These are phyloP conservation scores for Sweltsa coloradensis DNA, from an alignment of 1,140 invertebrate species.

Conservation along the genomic window DNA sequence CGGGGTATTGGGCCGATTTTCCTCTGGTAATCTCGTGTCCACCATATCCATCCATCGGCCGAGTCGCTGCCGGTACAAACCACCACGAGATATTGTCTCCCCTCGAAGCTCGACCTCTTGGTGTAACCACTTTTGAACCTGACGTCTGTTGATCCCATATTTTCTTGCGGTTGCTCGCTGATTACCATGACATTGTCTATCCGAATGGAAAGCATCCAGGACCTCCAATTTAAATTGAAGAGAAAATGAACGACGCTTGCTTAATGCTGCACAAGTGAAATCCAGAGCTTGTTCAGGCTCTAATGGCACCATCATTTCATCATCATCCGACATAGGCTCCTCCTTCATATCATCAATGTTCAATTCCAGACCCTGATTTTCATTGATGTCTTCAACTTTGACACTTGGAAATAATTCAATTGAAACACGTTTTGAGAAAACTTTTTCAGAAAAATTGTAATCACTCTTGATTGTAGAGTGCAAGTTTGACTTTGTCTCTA, in stretches of 20 bases:
- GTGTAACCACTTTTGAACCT: constrained; percentile 48
- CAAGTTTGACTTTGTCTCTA: neutral
- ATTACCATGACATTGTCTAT: constrained; percentile 39
- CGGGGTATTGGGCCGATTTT: neutral
- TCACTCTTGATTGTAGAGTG: too few species aligned
- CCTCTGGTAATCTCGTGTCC: constrained; percentile 27
- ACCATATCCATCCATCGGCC: constrained; percentile 33
- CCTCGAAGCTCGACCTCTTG: constrained; percentile 36
- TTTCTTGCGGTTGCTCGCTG: constrained; percentile 46
- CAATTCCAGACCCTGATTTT: too few species aligned
- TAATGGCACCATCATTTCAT: constrained; percentile 13
- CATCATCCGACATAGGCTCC: constrained; percentile 15
- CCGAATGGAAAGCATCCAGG: constrained; percentile 36
- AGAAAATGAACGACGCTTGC: constrained; percentile 36
- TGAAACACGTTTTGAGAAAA: too few species aligned
- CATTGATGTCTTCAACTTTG: too few species aligned
- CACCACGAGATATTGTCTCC: constrained; percentile 25
- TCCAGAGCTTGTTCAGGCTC: constrained; percentile 21
- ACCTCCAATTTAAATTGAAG: constrained; percentile 38
- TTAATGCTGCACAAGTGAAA: constrained; percentile 23
- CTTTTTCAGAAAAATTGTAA: too few species aligned
- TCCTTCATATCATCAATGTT: too few species aligned
- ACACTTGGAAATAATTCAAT: too few species aligned
- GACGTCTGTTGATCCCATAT: constrained; percentile 46
- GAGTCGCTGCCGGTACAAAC: constrained; percentile 28